Evolutionary conservation across 2,888 invertebrate genomes (phyloP), one percentile per base, ranked within the genome.

Genomic region (Trichopoda pennipes): DNA sequence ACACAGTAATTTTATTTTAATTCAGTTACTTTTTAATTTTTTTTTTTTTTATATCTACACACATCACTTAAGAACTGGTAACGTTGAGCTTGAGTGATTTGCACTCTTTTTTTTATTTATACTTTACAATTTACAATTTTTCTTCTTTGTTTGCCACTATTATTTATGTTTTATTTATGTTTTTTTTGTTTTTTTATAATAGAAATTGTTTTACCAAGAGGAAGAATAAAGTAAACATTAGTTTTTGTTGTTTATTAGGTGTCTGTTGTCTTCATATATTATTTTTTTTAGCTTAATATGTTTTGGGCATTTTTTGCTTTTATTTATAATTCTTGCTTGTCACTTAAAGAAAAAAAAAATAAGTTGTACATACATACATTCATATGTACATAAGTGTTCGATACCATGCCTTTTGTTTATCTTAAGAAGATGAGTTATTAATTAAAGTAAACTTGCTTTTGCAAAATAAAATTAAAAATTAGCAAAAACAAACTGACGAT

Each of bases 11-110:
- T 28, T 51, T 76, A 16, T 66, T 35, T 19, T 53, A 80, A 75
- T 83, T 76, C 83, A 83, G 80, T 83, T 83, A 80, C 64, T 73
- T 80, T 83, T 78, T 28, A 28, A 28, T 28, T 58, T 66, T 42
- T 66, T 10, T 58, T 56, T 21, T 32, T 44, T 9, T 51, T 47
- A 47, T 32, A 44, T 23, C 23, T 35, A 61, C 49, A 47, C 60
- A 73, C 49, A 53, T 61, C 74, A 12, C 60, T 56, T 74, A 81
- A 83, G 81, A 87, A 86, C 87, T 86, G 86, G 87, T 86, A 85
- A 85, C 87, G 87, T 87, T 85, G 86, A 79, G 88, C 88, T 85
- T 88, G 87, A 88, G 88, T 88, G 89, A 88, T 86, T 88, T 85
- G 81, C 80, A 77, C 72, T 75, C 80, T 49, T 78, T 80, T n/a